phyloP scores from a whole-genome alignment of 2,888 invertebrate genomes.

The Ophion obscuratus region DNA sequence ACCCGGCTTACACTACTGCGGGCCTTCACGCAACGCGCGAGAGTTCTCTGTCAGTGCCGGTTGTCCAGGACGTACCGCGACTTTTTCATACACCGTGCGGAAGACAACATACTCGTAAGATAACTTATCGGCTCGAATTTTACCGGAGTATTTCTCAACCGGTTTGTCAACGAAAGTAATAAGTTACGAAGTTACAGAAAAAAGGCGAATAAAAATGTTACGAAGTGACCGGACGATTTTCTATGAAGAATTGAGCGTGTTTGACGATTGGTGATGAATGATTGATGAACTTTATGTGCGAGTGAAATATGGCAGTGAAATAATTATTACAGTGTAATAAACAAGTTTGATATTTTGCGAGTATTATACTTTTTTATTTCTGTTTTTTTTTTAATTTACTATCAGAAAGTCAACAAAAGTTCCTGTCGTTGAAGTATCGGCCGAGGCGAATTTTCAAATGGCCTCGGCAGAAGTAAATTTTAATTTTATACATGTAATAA shows the following conservation, averaged over 20 bases:
- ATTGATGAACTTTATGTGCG: too few relatives aligned
- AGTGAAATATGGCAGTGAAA: too few relatives aligned
- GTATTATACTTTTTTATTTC: not conserved
- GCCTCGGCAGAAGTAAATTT: too few relatives aligned
- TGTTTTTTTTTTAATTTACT: not conserved
- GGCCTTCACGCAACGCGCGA: not conserved
- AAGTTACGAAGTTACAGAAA: not conserved
- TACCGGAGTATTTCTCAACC: not conserved
- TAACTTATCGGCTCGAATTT: conserved; percentile 41
- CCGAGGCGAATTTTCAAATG: too few relatives aligned
- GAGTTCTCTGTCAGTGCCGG: too few relatives aligned
- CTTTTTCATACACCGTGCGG: not conserved
- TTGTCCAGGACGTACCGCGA: not conserved
- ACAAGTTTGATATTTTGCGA: too few relatives aligned
- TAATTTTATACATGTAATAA: too few relatives aligned
- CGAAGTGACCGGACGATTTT: conserved; percentile 2
- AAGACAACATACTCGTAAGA: conserved; percentile 23
- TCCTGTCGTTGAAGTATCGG: not conserved
- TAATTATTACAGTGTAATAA: too few relatives aligned
- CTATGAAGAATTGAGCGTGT: too few relatives aligned
- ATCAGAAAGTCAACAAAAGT: not conserved
- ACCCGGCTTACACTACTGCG: conserved; percentile 3
- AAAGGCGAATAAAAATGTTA: not conserved
- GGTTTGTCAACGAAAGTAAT: conserved; percentile 3
- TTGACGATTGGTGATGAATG: too few relatives aligned